phyloP scores from a whole-genome alignment of 2,113 vertebrate species.

The Pseudonaja textilis region DNA sequence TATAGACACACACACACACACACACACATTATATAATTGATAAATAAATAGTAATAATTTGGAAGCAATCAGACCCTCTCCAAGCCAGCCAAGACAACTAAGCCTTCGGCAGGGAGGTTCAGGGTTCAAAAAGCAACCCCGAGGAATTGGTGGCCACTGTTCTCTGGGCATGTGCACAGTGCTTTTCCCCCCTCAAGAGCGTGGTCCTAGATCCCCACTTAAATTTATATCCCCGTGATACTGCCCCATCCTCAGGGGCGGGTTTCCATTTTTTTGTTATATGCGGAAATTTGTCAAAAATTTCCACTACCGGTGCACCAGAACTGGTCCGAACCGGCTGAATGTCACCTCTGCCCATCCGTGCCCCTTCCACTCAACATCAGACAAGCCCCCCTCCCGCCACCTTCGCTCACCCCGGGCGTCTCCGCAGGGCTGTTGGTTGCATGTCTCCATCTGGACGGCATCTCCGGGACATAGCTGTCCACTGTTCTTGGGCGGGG shows the following conservation, averaged over 20 bases:
- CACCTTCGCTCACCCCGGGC: background rate
- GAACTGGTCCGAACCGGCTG: no score
- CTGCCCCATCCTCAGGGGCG: no score
- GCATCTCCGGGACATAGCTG: conserved; percentile 73
- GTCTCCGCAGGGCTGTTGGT: conserved; percentile 73
- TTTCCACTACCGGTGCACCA: no score
- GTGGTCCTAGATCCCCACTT: background rate
- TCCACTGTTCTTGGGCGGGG: conserved; percentile 85
- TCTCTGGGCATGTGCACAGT: background rate
- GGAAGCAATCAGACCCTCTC: background rate
- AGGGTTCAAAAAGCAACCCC: no score
- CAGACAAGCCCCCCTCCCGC: accelerated
- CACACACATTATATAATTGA: no score
- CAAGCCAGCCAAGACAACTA: background rate
- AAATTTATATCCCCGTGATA: background rate
- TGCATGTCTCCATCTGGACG: conserved; percentile 78
- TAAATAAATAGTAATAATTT: background rate
- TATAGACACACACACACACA: no score
- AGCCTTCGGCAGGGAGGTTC: no score
- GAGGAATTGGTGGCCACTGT: background rate
- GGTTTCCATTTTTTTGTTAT: no score
- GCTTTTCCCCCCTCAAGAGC: background rate
- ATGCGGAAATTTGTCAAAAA: no score
- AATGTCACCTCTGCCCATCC: no score
- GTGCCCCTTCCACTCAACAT: accelerated